Percentiles rank a stretch among this genome's conserved stretches.
Evolutionary conservation across 2,113 vertebrate species (phyloP).

Genomic region (Falco punctatus): DNA sequence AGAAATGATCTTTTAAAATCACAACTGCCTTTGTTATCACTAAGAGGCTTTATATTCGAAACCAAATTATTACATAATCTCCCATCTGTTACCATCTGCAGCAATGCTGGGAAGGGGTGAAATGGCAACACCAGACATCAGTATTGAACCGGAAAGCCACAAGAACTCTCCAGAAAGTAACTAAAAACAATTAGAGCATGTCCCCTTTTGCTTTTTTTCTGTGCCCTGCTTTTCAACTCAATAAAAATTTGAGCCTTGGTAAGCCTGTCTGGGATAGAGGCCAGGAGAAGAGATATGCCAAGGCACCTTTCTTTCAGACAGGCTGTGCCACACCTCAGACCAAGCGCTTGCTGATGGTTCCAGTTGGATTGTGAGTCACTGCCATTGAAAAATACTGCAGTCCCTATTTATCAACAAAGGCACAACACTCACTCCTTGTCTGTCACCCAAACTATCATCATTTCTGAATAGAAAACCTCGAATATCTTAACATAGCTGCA

Average conservation of each 20-base stretch:
- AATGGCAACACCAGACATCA: too few relatives aligned
- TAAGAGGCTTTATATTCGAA: background rate
- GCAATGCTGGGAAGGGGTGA: background rate
- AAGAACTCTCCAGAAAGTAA: background rate
- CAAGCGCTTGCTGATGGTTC: background rate
- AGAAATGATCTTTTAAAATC: background rate
- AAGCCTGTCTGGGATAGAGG: too few relatives aligned
- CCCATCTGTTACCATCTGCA: background rate
- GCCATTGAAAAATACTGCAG: background rate
- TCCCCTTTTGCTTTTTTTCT: background rate
- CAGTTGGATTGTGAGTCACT: rapidly evolving
- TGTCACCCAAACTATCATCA: too few relatives aligned
- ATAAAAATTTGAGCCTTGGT: background rate
- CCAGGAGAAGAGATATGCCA: too few relatives aligned
- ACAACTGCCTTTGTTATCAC: background rate
- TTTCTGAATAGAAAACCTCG: background rate
- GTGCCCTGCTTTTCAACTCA: too few relatives aligned
- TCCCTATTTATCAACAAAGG: too few relatives aligned
- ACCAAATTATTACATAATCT: background rate
- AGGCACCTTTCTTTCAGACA: too few relatives aligned
- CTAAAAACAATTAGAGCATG: rapidly evolving
- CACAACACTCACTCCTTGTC: too few relatives aligned
- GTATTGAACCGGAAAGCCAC: rapidly evolving
- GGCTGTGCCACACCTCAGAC: background rate
- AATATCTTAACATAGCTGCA: rapidly evolving